A percentile compares a stretch with the other conserved stretches of the same genome.
These are phyloP conservation scores for Chloropsis hardwickii DNA, from an alignment of 2,113 vertebrate species.

Conservation along the genomic window DNA sequence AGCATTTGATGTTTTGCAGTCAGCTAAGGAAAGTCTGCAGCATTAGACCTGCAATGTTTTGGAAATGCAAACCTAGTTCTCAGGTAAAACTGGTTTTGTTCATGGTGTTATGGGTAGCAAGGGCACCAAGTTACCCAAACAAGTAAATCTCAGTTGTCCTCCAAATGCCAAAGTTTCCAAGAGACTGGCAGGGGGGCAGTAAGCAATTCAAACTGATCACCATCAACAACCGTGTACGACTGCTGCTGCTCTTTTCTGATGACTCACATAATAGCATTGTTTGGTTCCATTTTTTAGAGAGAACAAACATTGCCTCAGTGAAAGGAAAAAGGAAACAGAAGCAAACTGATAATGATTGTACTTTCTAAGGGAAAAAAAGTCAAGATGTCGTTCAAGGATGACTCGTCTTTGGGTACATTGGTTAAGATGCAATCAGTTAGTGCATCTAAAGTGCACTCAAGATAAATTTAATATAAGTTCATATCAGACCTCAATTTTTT, in stretches of 20 bases:
- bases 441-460: neutral
- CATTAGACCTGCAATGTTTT: neutral
- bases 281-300: neutral
- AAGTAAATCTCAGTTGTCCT: neutral
- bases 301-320: neutral
- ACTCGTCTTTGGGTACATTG: neutral
- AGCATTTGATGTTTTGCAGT: neutral
- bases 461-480: neutral
- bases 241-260: conserved; percentile 8
- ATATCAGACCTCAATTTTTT: neutral
- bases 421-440: neutral
- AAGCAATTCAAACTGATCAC: neutral
- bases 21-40: neutral
- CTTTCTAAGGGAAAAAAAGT: neutral
- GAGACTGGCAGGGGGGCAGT: neutral
- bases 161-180: neutral
- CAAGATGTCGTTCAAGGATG: neutral
- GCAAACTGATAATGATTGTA: neutral
- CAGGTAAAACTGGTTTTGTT: neutral
- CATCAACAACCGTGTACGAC: neutral
- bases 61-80: neutral
- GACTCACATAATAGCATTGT: conserved; percentile 18
- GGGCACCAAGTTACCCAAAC: neutral
- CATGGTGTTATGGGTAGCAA: neutral
- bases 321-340: neutral